Conservation (phyloP, 2,113 vertebrate genomes). For the Cisticola juncidis region DNA sequence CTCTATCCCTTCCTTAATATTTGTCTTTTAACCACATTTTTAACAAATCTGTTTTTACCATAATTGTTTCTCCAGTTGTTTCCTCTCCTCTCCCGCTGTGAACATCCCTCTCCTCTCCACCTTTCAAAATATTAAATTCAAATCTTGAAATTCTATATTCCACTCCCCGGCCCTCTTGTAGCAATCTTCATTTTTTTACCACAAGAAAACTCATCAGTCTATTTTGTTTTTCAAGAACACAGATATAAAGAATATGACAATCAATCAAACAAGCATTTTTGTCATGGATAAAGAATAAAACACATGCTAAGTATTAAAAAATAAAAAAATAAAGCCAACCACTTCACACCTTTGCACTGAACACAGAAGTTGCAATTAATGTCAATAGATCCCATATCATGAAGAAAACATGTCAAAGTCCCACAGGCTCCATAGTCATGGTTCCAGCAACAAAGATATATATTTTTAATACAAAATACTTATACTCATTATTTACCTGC, state of each 20-base stretch:
- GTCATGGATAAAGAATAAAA: background rate
- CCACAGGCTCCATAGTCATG: background rate
- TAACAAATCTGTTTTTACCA: background rate
- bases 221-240: background rate
- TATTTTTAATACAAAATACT: background rate
- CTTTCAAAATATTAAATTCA: background rate
- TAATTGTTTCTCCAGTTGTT: background rate
- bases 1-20: background rate
- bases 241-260: background rate
- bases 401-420: background rate
- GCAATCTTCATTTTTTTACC: background rate
- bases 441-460: background rate
- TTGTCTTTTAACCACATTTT: background rate
- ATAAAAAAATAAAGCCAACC: background rate
- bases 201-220: background rate
- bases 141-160: background rate
- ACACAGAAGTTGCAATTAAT: background rate
- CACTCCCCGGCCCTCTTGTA: background rate
- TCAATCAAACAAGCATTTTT: background rate
- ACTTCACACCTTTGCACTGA: background rate
- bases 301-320: background rate
- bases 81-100: background rate
- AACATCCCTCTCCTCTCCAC: background rate
- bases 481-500: constrained; percentile 80
- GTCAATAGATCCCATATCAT: background rate